Base-by-base conservation (phyloP, 2,797 vertebrate species). In the Pangasius macronema region DNA sequence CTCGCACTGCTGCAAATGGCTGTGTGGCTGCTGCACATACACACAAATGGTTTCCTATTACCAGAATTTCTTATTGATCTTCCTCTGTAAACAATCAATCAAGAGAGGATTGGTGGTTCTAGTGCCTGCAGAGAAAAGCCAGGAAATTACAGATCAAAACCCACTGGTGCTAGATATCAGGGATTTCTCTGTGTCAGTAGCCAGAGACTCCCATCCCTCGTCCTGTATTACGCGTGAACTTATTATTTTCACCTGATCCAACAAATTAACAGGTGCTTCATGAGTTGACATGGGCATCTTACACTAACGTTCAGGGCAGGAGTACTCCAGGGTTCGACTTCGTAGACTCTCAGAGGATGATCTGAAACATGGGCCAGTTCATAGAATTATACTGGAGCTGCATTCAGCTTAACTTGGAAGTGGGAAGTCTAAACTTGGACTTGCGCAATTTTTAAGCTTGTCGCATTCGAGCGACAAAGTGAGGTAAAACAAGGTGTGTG, bases 1-100 rank as follows among this genome's bases (percentile, higher is more conserved):
- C 51, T 36, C 9, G 1, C 18, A 55, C 51, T 57, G 51, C 53
- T 33, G 3, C 16, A 33, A 55, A 55, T 55, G n/a, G 51, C 3
- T 55, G 20, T 11, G 16, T 0, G 49, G 20, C 27, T 9, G 36
- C 79, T 42, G 24, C 30, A 51, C 55, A 36, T n/a, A 63, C 11
- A 36, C 10, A 57, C 76, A 80, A 57, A 80, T 18, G 57, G 57
- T 79, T 36, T 79, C 51, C 79, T 61, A 8, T 82, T 81, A 27
- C 5, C 13, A 42, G 22, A n/a, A 61, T 42, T 82, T 42, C 22
- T 14, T 81, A 81, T 59, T 39, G 33, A 81, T 82, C 57, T 82
- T 7, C 57, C 24, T 39, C 79, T 59, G 53, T 79, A 80, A 57
- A 80, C 73, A 76, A 2, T 79, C 53, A 76, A n/a, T 49, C 22